phyloP scores from a whole-genome alignment of 2,888 invertebrate species.

The Laothoe populi region DNA sequence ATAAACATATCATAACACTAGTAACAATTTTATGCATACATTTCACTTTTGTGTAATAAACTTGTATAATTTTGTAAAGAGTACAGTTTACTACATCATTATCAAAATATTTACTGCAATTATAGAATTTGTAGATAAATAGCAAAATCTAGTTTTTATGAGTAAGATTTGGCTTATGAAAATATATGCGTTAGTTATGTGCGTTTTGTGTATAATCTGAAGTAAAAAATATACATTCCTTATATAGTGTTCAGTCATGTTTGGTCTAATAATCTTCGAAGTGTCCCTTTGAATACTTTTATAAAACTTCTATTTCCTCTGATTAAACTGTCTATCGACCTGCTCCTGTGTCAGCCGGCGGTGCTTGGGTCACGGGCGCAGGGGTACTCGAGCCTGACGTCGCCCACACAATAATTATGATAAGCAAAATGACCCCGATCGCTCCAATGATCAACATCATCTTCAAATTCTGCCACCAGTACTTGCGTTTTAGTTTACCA shows the following conservation, averaged over 20 bases:
- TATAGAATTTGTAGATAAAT: slow-evolving; percentile 45
- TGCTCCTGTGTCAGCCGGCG: slow-evolving; percentile 45
- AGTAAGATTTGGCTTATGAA: slow-evolving; percentile 30
- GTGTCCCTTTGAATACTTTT: slow-evolving; percentile 43
- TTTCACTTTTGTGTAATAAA: slow-evolving; percentile 12
- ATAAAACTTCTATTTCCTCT: slow-evolving; percentile 26
- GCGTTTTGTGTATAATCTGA: slow-evolving; percentile 43
- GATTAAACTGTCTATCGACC: slow-evolving; percentile 59
- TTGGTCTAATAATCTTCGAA: slow-evolving; percentile 43
- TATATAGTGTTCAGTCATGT: slow-evolving; percentile 52
- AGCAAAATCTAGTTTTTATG: slow-evolving; percentile 30
- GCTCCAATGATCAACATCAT: slow-evolving; percentile 97
- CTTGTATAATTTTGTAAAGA: slow-evolving; percentile 28
- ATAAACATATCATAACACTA: slow-evolving; percentile 32
- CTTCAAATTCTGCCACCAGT: slow-evolving; percentile 99
- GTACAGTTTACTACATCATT: slow-evolving; percentile 24
- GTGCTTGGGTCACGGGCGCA: slow-evolving; percentile 47
- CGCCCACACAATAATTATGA: slow-evolving; percentile 91
- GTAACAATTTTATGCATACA: slow-evolving; percentile 23
- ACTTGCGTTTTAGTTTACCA: slow-evolving; percentile 97
- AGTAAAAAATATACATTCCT: slow-evolving; percentile 49
- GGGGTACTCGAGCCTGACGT: slow-evolving; percentile 56
- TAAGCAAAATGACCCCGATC: slow-evolving; percentile 91
- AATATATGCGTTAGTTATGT: slow-evolving; percentile 39
- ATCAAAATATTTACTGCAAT: slow-evolving; percentile 22